Percentiles rank a stretch among this genome's conserved stretches.
Conservation (phyloP, 2,888 invertebrate genomes). For the Acronicta psi region DNA sequence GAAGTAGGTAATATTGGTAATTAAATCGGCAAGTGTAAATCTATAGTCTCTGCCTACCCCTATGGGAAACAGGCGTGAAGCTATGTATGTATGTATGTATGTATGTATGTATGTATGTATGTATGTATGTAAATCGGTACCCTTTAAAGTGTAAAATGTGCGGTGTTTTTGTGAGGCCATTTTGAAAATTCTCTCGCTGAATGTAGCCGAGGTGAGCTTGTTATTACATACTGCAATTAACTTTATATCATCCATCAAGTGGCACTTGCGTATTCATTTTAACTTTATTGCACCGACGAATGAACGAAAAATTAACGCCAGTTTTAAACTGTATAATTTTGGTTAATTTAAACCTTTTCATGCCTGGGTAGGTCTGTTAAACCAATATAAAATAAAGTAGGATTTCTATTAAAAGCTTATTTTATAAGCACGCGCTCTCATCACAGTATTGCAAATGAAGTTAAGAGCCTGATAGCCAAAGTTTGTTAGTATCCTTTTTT, state of each 20-base stretch:
- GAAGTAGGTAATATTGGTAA: no score
- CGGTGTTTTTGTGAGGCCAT: conserved; percentile 11
- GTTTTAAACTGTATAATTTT: neutral
- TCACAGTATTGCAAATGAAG: no score
- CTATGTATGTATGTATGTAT: no score
- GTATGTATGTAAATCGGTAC: no score
- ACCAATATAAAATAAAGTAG: neutral
- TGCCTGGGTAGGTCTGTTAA: neutral
- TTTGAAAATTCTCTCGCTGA: conserved; percentile 24
- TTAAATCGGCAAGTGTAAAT: no score
- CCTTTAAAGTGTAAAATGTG: conserved; percentile 13
- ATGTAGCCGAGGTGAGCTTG: conserved; percentile 20
- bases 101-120: no score
- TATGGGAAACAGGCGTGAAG: no score
- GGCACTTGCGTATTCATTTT: conserved; percentile 12
- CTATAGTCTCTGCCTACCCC: no score
- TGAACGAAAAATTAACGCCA: neutral
- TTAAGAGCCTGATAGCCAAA: no score
- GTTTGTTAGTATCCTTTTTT: no score
- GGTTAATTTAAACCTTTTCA: neutral
- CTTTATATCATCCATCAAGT: conserved; percentile 18
- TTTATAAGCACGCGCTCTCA: no score
- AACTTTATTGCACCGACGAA: conserved; percentile 1
- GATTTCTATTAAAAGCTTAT: no score
- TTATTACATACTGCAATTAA: conserved; percentile 21